A percentile compares a stretch with the other conserved stretches of the same genome.
These are phyloP conservation scores for Lanistes nyassanus DNA, from an alignment of 1,140 invertebrate genomes.

Conservation along the genomic window DNA sequence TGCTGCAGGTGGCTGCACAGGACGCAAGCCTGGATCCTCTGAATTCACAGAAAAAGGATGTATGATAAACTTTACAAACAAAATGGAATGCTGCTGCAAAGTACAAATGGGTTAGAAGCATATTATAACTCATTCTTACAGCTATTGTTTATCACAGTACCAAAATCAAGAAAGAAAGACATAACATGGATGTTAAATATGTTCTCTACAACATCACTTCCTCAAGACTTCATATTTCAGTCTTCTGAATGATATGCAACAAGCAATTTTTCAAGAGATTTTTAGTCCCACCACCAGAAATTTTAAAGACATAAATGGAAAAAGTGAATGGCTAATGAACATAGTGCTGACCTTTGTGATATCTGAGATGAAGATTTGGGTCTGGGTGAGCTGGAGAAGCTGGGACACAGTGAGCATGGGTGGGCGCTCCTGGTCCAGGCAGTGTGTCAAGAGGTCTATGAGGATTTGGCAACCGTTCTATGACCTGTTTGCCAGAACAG, in stretches of 20 bases:
- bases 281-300: too few relatives aligned
- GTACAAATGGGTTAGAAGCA: too few relatives aligned
- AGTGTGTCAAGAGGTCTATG: slow-evolving; percentile 28
- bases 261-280: too few relatives aligned
- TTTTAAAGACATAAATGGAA: too few relatives aligned
- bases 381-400: slow-evolving; percentile 5
- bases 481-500: slow-evolving; percentile 31
- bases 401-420: not conserved
- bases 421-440: slow-evolving; percentile 4
- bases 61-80: too few relatives aligned
- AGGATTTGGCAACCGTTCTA: slow-evolving; percentile 44
- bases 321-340: slow-evolving; percentile 3
- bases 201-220: not conserved
- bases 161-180: not conserved
- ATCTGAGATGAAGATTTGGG: not conserved
- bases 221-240: too few relatives aligned
- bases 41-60: not conserved
- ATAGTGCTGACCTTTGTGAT: slow-evolving; percentile 14
- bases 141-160: too few relatives aligned
- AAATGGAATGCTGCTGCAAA: too few relatives aligned
- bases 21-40: slow-evolving; percentile 14
- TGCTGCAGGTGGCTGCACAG: slow-evolving; percentile 18
- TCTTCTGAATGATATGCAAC: too few relatives aligned
- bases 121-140: too few relatives aligned
- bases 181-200: not conserved